Percentiles rank a stretch among this genome's conserved stretches.
Conservation (phyloP, 2,888 invertebrate genomes). For the Pseudeuparius sepicola region DNA sequence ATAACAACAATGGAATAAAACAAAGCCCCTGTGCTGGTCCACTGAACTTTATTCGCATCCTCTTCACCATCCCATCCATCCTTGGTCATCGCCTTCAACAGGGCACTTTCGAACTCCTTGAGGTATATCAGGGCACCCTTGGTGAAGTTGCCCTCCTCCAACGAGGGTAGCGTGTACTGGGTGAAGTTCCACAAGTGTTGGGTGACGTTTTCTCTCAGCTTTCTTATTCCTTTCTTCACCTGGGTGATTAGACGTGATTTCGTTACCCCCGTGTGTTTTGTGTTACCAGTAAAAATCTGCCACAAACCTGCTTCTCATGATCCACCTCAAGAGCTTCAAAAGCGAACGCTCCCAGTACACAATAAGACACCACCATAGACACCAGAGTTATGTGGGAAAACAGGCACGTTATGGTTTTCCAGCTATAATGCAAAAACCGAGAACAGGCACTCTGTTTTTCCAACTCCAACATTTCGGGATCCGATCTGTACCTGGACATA, state of each 20-base stretch:
- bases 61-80: slow-evolving; percentile 83
- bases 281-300: too few species aligned
- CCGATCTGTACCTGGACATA: slow-evolving; percentile 34
- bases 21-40: slow-evolving; percentile 82
- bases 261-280: too few species aligned
- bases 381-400: slow-evolving; percentile 83
- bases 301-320: slow-evolving; percentile 62
- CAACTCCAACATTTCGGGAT: slow-evolving; percentile 32
- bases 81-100: slow-evolving; percentile 75
- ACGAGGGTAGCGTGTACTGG: slow-evolving; percentile 44
- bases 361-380: slow-evolving; percentile 81
- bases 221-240: slow-evolving; percentile 68
- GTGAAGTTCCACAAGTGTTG: slow-evolving; percentile 71
- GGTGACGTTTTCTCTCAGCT: slow-evolving; percentile 64
- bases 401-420: slow-evolving; percentile 75
- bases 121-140: slow-evolving; percentile 49
- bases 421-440: slow-evolving; percentile 57
- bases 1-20: slow-evolving; percentile 95
- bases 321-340: slow-evolving; percentile 68
- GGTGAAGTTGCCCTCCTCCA: slow-evolving; percentile 77
- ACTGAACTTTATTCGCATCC: slow-evolving; percentile 48
- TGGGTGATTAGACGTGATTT: too few species aligned
- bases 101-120: slow-evolving; percentile 55
- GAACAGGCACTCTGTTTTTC: slow-evolving; percentile 39
- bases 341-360: slow-evolving; percentile 77